Conservation (phyloP, 2,888 invertebrate species). For the Andrena flavipes region DNA sequence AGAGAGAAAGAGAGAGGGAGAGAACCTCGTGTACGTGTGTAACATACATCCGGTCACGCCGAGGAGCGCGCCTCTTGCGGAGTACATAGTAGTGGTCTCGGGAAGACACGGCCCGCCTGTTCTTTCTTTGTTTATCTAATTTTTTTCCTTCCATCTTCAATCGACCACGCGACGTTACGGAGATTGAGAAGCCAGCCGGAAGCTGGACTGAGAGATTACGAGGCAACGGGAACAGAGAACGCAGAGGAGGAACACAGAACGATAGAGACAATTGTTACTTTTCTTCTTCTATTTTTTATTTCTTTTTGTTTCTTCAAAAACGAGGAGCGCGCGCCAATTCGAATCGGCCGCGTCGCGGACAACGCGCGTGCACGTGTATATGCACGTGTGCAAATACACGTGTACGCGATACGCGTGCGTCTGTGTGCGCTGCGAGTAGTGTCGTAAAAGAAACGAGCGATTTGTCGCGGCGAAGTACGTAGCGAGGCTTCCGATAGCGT, state of each 20-base stretch:
- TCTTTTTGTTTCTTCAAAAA: not conserved
- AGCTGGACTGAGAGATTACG: constrained; percentile 17
- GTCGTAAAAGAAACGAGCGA: constrained; percentile 52
- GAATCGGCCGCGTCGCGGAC: constrained; percentile 28
- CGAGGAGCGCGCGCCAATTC: constrained; percentile 36
- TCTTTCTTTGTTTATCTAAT: constrained; percentile 53
- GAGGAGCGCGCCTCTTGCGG: constrained; percentile 45
- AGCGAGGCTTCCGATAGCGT: constrained; percentile 29
- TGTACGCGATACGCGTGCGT: constrained; percentile 17
- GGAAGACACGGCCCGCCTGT: constrained; percentile 60
- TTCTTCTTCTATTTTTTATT: no score
- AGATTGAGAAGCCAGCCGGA: constrained; percentile 13
- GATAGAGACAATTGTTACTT: not conserved
- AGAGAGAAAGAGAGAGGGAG: constrained; percentile 71
- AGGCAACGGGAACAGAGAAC: constrained; percentile 35
- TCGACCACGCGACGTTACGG: constrained; percentile 48
- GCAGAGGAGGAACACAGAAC: constrained; percentile 29
- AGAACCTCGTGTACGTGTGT: constrained; percentile 51
- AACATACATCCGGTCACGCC: constrained; percentile 45
- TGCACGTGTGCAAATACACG: constrained; percentile 14
- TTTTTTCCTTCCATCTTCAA: constrained; percentile 39
- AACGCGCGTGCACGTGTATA: not conserved
- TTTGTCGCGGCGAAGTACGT: constrained; percentile 53
- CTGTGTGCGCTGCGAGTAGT: constrained; percentile 46
- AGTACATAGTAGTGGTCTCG: constrained; percentile 30